Evolutionary conservation across 2,888 invertebrate species (phyloP), one percentile per base, ranked within the genome.

Genomic region (Metalampra italica): DNA sequence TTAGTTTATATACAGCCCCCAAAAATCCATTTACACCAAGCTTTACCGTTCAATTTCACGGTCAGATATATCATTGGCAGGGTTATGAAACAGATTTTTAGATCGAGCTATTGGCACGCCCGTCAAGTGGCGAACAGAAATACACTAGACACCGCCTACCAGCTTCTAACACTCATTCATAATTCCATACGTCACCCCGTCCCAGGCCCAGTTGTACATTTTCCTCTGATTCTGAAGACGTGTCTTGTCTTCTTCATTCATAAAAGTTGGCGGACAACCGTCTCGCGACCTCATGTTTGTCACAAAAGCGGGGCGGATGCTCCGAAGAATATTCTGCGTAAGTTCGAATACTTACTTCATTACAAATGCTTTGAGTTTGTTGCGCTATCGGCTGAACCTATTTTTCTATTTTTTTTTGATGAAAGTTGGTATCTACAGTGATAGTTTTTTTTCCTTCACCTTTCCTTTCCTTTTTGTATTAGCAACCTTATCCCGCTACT

Each of bases 71-170:
- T 80, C 76, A 78, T 72, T 76, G 72, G 75, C 78, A 68, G 75
- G 73, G 74, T 74, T 80, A 78, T 79, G 79, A 82, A 75, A 77
- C 67, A 60, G 69, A 75, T 82, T 85, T 84, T 85, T 81, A 82
- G 69, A 78, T 73, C 68, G 62, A 66, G 66, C 75, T 71, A 84
- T 82, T 80, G 82, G 79, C 82, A 78, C 75, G 69, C 61, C 60
- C 66, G 73, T 86, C 86, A 82, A 87, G 88, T 82, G 82, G 75
- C 56, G 73, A 71, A 80, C 79, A 70, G 75, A 84, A 86, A 86
- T 85, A 88, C 73, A 74, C 61, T 75, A 84, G 79, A 81, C 82
- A 74, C 70, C 78, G 78, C 78, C 77, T 76, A 74, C 79, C 71
- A 65, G 62, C 58, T 54, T 57, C 49, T 52, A 62, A 59, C 66